These are phyloP conservation scores for Ecliptopera silaceata DNA, from an alignment of 2,888 invertebrate species.

Conservation along the genomic window DNA sequence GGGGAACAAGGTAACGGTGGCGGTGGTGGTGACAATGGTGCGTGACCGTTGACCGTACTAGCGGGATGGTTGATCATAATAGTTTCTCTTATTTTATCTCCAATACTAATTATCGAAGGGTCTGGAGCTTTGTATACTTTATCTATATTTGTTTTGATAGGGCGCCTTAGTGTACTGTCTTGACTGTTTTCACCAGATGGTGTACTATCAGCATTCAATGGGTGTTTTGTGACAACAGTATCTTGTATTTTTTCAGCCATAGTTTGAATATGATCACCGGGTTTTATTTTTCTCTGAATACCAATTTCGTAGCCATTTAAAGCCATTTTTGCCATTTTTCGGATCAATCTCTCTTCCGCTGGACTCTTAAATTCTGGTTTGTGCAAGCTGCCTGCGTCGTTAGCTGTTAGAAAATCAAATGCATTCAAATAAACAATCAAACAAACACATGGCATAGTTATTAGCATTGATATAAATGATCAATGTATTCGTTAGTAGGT, in stretches of 20 bases:
- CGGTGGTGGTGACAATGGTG: conserved; percentile 50
- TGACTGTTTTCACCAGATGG: conserved; percentile 63
- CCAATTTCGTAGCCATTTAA: conserved; percentile 80
- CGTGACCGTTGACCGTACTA: conserved; percentile 46
- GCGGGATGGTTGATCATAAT: conserved; percentile 62
- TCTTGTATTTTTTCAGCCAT: conserved; percentile 81
- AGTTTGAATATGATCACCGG: conserved; percentile 77
- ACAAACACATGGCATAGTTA: conserved; percentile 37
- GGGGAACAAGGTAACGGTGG: conserved; percentile 72
- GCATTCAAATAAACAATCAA: conserved; percentile 44
- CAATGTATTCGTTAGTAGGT: background rate
- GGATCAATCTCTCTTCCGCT: conserved; percentile 76
- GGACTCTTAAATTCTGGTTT: conserved; percentile 76
- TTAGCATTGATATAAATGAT: conserved; percentile 35
- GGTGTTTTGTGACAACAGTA: conserved; percentile 79
- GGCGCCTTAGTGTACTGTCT: conserved; percentile 57
- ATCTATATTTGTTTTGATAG: conserved; percentile 60
- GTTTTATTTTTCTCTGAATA: conserved; percentile 79
- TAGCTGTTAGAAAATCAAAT: conserved; percentile 76
- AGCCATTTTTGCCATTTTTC: conserved; percentile 81
- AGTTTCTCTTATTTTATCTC: conserved; percentile 67
- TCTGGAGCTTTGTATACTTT: conserved; percentile 61
- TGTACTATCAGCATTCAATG: conserved; percentile 66
- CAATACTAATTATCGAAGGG: conserved; percentile 54
- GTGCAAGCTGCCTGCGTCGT: conserved; percentile 60